Conservation (phyloP, 2,113 vertebrate genomes). For the Austrofundulus limnaeus region DNA sequence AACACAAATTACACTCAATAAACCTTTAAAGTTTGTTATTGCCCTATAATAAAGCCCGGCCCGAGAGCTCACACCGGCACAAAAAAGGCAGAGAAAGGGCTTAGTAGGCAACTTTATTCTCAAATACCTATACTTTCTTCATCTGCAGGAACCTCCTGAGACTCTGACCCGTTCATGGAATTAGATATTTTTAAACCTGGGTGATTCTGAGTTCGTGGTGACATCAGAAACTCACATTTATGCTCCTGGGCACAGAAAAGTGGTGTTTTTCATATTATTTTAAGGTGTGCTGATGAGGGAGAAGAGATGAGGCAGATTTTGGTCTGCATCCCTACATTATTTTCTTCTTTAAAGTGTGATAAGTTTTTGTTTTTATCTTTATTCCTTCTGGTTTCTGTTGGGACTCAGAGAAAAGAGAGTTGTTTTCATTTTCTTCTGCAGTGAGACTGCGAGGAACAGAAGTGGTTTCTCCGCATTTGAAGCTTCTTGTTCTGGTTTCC, state of each 20-base stretch:
- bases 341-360: neutral
- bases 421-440: neutral
- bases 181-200: neutral
- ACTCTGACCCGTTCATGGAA: neutral
- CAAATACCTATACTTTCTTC: conserved; percentile 1
- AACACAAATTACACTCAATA: neutral
- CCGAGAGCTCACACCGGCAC: neutral
- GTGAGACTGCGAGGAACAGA: neutral
- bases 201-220: neutral
- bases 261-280: neutral
- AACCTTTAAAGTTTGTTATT: neutral
- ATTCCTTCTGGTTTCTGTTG: neutral
- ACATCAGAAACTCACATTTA: neutral
- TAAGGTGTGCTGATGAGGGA: neutral
- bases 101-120: neutral
- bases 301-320: neutral
- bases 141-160: neutral
- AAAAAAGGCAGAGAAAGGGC: neutral
- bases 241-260: neutral
- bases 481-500: neutral
- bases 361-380: neutral
- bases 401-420: neutral
- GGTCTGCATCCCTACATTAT: neutral
- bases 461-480: neutral
- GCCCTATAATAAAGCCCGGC: neutral